Evolutionary conservation across 1,140 invertebrate species (phyloP), one percentile per base, ranked within the genome.

Genomic region (Drosophila persimilis): DNA sequence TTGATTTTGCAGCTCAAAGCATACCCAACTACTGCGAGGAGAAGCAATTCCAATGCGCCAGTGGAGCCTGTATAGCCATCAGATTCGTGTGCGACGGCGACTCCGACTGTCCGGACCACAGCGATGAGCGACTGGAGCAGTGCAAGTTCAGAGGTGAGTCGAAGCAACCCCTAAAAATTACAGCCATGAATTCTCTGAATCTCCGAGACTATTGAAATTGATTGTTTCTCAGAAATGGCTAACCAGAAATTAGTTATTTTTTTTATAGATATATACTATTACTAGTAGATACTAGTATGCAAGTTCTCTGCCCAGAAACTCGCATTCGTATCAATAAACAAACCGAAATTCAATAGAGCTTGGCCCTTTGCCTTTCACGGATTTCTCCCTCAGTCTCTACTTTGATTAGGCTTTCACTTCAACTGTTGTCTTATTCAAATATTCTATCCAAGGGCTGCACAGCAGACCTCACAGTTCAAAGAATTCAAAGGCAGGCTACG

Each of bases 31-130:
- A 59, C 46, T 96, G 95, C 91, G 93, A 94, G 3, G 89, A 94
- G 74, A 94, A 94, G 89, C 95, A 96, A 81, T 96, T 96, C 89
- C 93, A 93, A 76, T 97, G 96, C 91, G 93, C 90, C 55, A 95
- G 95, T 77, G 95, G 95, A 67, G 94, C 94, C 77, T 98, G 97
- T 92, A 97, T 98, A 92, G 95, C 96, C 3, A 92, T 94, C 55
- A 92, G 95, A 75, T 97, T 96, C 94, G 92, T 95, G 43, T 97
- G 96, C 85, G 96, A 97, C 76, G 94, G 94, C 41, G 93, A 95
- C 48, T 93, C 95, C 71, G 96, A 97, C 90, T 97, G 96, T 90
- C 93, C 91, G 31, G 96, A 97, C 91, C 94, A 94, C 71, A 95
- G 95, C 8, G 96, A 97, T 90, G 96, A 97, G 92, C 93, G 92